Base-by-base conservation (phyloP, 2,888 invertebrate species). In the Cistogaster globosa region DNA sequence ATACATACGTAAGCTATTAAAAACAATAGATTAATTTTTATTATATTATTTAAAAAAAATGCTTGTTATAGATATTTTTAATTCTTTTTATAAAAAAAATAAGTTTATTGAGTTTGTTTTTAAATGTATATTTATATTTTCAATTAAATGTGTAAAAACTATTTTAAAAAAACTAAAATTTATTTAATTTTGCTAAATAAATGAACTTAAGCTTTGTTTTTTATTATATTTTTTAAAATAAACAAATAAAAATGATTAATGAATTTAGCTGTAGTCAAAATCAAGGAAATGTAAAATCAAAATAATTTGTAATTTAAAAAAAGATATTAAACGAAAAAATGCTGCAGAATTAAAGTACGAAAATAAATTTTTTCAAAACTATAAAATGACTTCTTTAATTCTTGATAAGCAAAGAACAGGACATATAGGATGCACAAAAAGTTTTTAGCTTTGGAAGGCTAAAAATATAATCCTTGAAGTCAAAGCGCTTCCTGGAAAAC, bases 251-350 rank as follows among this genome's bases (percentile, higher is more conserved):
- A 51, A 67, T 48, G 9, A 63, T 79, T 62, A 75, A 75, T 71
- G 48, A 71, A 78, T 65, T 74, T 81, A 82, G 58, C 74, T 74
- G 78, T 75, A 82, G 65, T 78, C 22, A 78, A 78, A 82, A 76
- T 71, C 75, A 83, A 83, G 83, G 87, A 80, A 87, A 87, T 86
- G 84, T 84, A 83, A 86, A 87, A 87, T 87, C 87, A 87, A 87
- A 87, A 86, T 86, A 86, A 80, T 86, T 78, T 84, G 76, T 81
- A 69, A 76, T 69, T 74, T 45, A 76, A 81, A 80, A 80, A 80
- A 42, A 42, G 2, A 42, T 1, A 42, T 60, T 20, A 71, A 74
- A 78, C 45, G 74, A 79, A 81, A 72, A 32, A 69, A 53, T 63
- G 38, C 78, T 77, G 48, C 75, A 71, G 58, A 80, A 76, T 75